Conservation (phyloP, 2,797 vertebrate species). For the Enteromius trimaculatus region DNA sequence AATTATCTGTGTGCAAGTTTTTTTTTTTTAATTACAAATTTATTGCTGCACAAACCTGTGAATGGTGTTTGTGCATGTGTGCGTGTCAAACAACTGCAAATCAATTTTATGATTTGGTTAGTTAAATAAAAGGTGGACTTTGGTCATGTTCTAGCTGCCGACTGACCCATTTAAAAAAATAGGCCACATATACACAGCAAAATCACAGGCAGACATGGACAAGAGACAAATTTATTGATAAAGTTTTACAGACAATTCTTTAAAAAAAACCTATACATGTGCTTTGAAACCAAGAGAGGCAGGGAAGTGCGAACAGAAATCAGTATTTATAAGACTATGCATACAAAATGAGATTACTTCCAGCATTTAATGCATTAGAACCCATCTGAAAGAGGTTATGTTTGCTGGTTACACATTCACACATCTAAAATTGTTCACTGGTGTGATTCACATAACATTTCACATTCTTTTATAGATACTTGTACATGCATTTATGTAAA, state of each 20-base stretch:
- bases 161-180: not conserved
- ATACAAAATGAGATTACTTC: not conserved
- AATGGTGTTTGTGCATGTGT: not conserved
- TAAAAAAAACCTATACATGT: not conserved
- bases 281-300: not conserved
- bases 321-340: not conserved
- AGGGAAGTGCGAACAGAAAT: not conserved
- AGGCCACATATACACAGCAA: not conserved
- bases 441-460: not conserved
- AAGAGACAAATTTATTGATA: conserved; percentile 12
- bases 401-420: not conserved
- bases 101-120: not conserved
- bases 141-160: not conserved
- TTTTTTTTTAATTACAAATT: too few species aligned
- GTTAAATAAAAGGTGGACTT: not conserved
- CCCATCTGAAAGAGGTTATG: not conserved
- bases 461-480: not conserved
- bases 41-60: too few species aligned
- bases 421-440: not conserved
- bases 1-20: not conserved
- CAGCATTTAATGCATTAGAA: not conserved
- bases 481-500: not conserved
- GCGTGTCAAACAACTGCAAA: not conserved
- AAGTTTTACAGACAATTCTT: not conserved
- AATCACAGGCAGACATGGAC: not conserved